phyloP scores from a whole-genome alignment of 2,113 vertebrate species.

The Taurulus bubalis region DNA sequence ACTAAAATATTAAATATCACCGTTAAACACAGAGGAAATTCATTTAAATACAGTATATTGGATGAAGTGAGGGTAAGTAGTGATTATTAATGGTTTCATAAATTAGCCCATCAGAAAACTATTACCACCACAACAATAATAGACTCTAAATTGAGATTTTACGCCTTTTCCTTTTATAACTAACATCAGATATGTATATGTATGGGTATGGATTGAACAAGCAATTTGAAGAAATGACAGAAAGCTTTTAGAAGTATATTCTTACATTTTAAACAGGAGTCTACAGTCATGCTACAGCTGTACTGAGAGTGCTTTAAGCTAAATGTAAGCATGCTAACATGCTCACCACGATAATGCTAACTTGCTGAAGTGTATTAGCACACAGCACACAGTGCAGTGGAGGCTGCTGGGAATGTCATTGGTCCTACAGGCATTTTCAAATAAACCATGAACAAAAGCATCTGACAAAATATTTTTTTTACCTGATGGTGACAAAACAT shows the following conservation, averaged over 20 bases:
- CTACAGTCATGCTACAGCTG: no score
- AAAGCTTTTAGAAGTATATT: background rate
- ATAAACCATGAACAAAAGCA: background rate
- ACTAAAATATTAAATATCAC: slow-evolving; percentile 5
- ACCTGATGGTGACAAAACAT: background rate
- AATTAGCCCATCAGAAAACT: background rate
- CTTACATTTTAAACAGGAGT: background rate
- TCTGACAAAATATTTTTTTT: background rate
- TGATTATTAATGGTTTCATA: background rate
- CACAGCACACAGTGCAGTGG: no score
- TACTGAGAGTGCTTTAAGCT: background rate
- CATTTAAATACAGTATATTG: background rate
- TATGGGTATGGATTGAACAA: background rate
- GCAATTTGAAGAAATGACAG: background rate
- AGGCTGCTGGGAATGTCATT: background rate
- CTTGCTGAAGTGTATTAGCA: background rate
- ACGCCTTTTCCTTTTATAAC: background rate
- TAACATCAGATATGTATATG: background rate
- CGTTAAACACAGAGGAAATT: background rate
- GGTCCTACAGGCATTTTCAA: background rate
- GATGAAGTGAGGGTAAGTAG: background rate
- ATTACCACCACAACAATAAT: background rate
- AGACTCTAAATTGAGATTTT: background rate
- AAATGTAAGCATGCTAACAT: background rate
- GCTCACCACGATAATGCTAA: background rate